Conservation (phyloP, 2,888 invertebrate species). For the Cheilosia vernalis region DNA sequence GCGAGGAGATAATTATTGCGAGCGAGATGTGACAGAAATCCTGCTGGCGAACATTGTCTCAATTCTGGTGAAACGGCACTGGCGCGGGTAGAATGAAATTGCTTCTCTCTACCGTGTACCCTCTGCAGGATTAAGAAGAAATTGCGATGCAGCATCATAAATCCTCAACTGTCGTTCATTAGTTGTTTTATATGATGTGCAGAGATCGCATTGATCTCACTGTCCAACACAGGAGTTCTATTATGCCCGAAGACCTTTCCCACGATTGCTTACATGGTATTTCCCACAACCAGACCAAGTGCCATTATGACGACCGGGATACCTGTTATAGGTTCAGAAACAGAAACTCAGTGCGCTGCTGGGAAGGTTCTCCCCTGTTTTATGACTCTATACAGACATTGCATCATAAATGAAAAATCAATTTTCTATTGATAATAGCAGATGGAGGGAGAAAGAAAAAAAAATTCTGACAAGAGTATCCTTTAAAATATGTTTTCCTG, state of each 20-base stretch:
- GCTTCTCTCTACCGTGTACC: conserved; percentile 7
- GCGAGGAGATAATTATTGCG: conserved; percentile 71
- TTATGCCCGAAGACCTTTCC: conserved; percentile 33
- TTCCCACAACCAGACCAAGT: conserved; percentile 38
- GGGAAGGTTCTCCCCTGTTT: conserved; percentile 24
- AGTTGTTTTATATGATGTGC: conserved; percentile 67
- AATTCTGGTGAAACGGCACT: conserved; percentile 29
- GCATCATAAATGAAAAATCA: conserved; percentile 41
- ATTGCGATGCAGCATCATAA: conserved; percentile 61
- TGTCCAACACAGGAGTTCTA: background rate
- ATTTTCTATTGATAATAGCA: conserved; percentile 37
- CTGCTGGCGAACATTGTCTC: conserved; percentile 49
- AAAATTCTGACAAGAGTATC: conserved; percentile 22
- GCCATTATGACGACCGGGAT: conserved; percentile 47
- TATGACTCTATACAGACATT: conserved; percentile 26
- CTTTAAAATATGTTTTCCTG: conserved; percentile 24
- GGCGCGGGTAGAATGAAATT: conserved; percentile 34
- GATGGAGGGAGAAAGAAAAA: conserved; percentile 1
- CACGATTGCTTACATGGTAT: conserved; percentile 61
- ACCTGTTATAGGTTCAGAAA: conserved; percentile 30
- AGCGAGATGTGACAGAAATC: conserved; percentile 63
- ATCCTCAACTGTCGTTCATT: conserved; percentile 72
- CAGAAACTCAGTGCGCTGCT: background rate
- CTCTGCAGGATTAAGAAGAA: conserved; percentile 59
- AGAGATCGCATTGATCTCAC: conserved; percentile 44